These are phyloP conservation scores for Mesorhabditis sp. DNA, from an alignment of 2,888 invertebrate genomes.

Conservation along the genomic window DNA sequence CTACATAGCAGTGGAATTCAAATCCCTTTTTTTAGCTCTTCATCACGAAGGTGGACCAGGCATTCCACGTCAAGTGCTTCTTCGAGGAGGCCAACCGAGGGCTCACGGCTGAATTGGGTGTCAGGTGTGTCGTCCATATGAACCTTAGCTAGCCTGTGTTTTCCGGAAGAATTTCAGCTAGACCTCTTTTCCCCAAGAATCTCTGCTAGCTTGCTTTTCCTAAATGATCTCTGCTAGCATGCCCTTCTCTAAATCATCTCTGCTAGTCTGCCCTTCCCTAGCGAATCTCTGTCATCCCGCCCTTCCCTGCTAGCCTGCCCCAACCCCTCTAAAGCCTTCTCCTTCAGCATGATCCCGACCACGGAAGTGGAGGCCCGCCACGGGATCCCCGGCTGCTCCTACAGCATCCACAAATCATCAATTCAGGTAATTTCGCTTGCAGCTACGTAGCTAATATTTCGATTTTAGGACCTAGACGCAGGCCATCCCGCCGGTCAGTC, in stretches of 20 bases:
- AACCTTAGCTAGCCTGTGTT: neutral
- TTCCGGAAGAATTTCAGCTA: neutral
- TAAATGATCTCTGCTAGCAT: neutral
- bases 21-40: slow-evolving; percentile 30
- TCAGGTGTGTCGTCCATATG: slow-evolving; percentile 36
- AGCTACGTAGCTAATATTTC: neutral
- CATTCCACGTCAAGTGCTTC: slow-evolving; percentile 59
- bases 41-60: slow-evolving; percentile 58
- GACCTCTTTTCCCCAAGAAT: neutral
- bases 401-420: slow-evolving; percentile 52
- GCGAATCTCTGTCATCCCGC: neutral
- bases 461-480: slow-evolving; percentile 43
- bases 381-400: slow-evolving; percentile 57
- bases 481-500: slow-evolving; percentile 50
- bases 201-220: neutral
- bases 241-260: neutral
- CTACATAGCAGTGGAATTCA: neutral
- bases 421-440: slow-evolving; percentile 33
- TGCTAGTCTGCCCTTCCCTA: neutral
- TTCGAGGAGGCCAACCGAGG: slow-evolving; percentile 57
- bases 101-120: slow-evolving; percentile 57
- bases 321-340: neutral
- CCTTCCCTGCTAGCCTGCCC: neutral
- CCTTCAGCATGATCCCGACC: slow-evolving; percentile 57
- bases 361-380: slow-evolving; percentile 57